A percentile compares a stretch with the other conserved stretches of the same genome.
These are phyloP conservation scores for Pachymerium ferrugineum DNA, from an alignment of 2,888 invertebrate genomes.

Conservation along the genomic window DNA sequence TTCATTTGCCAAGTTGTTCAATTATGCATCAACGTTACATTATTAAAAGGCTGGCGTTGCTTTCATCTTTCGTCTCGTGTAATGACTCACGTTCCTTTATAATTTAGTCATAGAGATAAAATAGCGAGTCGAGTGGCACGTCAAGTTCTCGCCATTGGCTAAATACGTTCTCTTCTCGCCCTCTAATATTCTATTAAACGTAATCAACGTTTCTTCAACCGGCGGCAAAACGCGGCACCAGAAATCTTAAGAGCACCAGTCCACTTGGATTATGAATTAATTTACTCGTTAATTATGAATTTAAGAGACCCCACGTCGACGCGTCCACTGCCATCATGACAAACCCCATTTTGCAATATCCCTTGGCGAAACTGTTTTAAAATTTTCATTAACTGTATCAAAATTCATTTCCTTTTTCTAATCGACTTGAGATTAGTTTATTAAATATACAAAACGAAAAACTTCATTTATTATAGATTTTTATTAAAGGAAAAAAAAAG, in stretches of 20 bases:
- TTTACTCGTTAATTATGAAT: not conserved
- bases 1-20: not conserved
- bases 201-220: not conserved
- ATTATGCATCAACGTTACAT: too few relatives aligned
- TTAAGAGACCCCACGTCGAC: not conserved
- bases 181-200: not conserved
- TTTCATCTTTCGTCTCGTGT: not conserved
- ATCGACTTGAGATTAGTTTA: too few relatives aligned
- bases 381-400: too few relatives aligned
- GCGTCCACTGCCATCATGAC: too few relatives aligned
- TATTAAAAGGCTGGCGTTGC: not conserved
- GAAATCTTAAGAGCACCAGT: too few relatives aligned
- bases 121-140: not conserved
- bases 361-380: too few relatives aligned
- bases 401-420: too few relatives aligned
- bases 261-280: not conserved
- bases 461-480: too few relatives aligned
- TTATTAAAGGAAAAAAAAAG: too few relatives aligned
- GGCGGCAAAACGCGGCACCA: not conserved
- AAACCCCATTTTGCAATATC: too few relatives aligned
- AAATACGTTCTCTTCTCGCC: not conserved
- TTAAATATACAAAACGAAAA: too few relatives aligned
- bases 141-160: conserved; percentile 2
- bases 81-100: conserved; percentile 6
- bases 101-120: not conserved